Conservation (phyloP, 1,140 invertebrate genomes). For the Ceratina australensis region DNA sequence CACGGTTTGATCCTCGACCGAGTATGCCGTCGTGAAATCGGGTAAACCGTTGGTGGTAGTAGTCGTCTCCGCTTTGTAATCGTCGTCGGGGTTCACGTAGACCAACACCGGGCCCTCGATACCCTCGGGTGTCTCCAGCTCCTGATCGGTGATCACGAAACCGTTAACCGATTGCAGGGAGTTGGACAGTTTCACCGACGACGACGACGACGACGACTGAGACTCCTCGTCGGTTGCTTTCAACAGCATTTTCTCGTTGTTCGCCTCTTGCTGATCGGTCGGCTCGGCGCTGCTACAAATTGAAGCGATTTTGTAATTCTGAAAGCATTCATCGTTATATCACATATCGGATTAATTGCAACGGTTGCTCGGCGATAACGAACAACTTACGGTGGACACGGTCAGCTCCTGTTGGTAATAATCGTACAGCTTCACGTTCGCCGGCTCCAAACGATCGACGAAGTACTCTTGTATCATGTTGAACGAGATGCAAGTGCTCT, state of each 20-base stretch:
- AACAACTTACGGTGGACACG: conserved; percentile 66
- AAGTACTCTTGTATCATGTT: conserved; percentile 75
- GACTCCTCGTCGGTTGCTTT: too few relatives aligned
- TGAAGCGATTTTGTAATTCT: conserved; percentile 70
- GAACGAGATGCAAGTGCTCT: conserved; percentile 79
- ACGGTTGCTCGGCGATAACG: too few relatives aligned
- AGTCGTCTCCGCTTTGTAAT: conserved; percentile 14
- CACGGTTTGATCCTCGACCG: not conserved
- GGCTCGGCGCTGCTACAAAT: conserved; percentile 69
- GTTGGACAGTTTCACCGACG: too few relatives aligned
- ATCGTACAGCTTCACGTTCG: conserved; percentile 84
- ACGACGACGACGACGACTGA: too few relatives aligned
- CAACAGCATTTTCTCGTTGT: conserved; percentile 48
- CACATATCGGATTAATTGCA: too few relatives aligned
- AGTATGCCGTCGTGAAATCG: not conserved
- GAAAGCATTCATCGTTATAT: conserved; percentile 32
- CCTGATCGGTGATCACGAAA: conserved; percentile 78
- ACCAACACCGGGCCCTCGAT: conserved; percentile 80
- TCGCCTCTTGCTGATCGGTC: conserved; percentile 52
- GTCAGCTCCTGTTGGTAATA: conserved; percentile 84
- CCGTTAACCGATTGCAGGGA: conserved; percentile 25
- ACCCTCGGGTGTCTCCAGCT: conserved; percentile 81
- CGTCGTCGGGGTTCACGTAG: conserved; percentile 74
- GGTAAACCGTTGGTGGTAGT: not conserved
- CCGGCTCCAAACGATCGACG: conserved; percentile 81